These are phyloP conservation scores for Blera fallax DNA, from an alignment of 2,888 invertebrate species.

Conservation along the genomic window DNA sequence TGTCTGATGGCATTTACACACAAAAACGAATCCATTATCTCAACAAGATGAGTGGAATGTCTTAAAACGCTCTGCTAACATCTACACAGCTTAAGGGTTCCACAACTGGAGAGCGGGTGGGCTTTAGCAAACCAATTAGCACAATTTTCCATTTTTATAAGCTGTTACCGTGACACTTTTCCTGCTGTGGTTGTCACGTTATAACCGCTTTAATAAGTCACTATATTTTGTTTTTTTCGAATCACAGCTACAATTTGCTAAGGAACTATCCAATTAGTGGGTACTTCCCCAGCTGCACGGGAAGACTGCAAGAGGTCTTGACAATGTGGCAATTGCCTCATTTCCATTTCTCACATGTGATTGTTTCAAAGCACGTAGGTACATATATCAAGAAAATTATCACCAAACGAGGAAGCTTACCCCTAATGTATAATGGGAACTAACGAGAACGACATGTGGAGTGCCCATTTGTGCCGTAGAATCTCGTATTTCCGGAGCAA, in stretches of 20 bases:
- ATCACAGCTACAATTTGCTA: constrained; percentile 60
- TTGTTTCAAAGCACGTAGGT: constrained; percentile 29
- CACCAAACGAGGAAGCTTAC: constrained; percentile 71
- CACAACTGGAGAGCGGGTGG: background rate
- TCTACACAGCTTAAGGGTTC: background rate
- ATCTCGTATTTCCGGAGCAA: constrained; percentile 70
- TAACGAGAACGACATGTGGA: constrained; percentile 67
- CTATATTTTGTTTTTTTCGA: constrained; percentile 18
- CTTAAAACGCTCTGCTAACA: constrained; percentile 11
- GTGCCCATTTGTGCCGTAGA: constrained; percentile 59
- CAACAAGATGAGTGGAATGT: constrained; percentile 35
- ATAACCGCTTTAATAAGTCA: constrained; percentile 62
- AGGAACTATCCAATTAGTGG: constrained; percentile 74
- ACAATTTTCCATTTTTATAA: constrained; percentile 71
- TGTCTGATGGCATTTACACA: background rate
- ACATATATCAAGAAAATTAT: constrained; percentile 54
- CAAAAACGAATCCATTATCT: constrained; percentile 2
- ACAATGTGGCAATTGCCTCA: constrained; percentile 69
- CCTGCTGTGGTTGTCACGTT: constrained; percentile 29
- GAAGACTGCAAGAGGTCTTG: constrained; percentile 59
- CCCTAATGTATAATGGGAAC: constrained; percentile 66
- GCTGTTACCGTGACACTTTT: constrained; percentile 60
- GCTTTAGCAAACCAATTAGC: constrained; percentile 67
- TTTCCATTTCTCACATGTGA: constrained; percentile 67
- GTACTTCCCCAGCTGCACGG: constrained; percentile 68